Percentiles rank a stretch among this genome's conserved stretches.
Conservation (phyloP, 2,888 invertebrate species). For the Drosophila paracracens region DNA sequence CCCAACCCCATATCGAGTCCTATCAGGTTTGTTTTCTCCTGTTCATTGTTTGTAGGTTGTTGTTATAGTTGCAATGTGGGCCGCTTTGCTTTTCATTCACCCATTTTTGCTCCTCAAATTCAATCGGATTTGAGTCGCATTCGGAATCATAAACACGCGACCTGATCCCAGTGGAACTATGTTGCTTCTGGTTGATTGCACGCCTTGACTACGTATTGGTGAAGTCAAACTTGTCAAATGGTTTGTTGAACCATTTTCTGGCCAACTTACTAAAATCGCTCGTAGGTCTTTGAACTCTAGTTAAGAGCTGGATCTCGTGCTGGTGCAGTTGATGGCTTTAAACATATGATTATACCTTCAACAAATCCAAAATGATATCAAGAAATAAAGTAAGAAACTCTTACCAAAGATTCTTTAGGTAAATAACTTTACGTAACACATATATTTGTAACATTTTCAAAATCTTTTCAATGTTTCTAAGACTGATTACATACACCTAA, state of each 20-base stretch:
- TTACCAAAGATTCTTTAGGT: not conserved
- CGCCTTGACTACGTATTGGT: slow-evolving; percentile 46
- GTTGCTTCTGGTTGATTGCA: slow-evolving; percentile 30
- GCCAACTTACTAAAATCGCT: slow-evolving; percentile 47
- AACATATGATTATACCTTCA: not conserved
- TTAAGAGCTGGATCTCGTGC: not conserved
- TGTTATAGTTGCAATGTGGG: slow-evolving; percentile 81
- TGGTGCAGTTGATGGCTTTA: not conserved
- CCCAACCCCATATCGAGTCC: not conserved
- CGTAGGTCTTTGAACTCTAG: slow-evolving; percentile 67
- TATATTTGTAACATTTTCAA: not conserved
- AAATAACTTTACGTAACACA: not conserved
- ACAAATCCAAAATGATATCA: not conserved
- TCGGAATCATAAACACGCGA: slow-evolving; percentile 54
- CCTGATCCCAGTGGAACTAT: slow-evolving; percentile 24
- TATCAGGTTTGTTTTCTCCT: not conserved
- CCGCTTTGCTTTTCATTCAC: slow-evolving; percentile 58
- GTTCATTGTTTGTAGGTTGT: slow-evolving; percentile 80
- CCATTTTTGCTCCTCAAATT: slow-evolving; percentile 43
- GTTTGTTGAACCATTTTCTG: slow-evolving; percentile 68
- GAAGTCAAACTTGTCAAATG: slow-evolving; percentile 62
- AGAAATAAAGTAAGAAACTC: not conserved
- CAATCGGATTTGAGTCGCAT: slow-evolving; percentile 20
- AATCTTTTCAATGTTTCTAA: not conserved
- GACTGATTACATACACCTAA: not conserved